Percentiles rank a stretch among this genome's conserved stretches.
Evolutionary conservation across 2,113 vertebrate genomes (phyloP).

Genomic region (Pomatorhinus ruficollis): DNA sequence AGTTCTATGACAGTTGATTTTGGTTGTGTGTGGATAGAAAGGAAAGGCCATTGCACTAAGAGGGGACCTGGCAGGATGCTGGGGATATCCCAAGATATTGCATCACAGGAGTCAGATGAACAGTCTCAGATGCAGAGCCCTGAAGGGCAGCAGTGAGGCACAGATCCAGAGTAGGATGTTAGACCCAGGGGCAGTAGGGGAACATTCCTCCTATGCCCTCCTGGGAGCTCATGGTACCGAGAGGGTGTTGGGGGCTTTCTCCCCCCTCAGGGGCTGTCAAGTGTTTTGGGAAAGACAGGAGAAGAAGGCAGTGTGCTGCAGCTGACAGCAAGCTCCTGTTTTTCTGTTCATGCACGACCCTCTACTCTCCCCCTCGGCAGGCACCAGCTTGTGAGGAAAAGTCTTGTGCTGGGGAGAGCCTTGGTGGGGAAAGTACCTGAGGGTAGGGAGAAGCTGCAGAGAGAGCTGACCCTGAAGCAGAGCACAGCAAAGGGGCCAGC

Average conservation of each 20-base stretch:
- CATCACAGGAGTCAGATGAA: neutral
- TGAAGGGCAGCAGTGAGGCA: accelerated
- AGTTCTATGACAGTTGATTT: too few relatives aligned
- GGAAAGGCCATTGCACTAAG: neutral
- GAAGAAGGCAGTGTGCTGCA: neutral
- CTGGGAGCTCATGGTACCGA: accelerated
- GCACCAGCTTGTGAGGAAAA: neutral
- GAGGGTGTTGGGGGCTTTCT: accelerated
- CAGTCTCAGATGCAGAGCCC: accelerated
- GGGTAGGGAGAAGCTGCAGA: neutral
- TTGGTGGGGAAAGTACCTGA: neutral
- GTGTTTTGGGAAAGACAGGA: neutral
- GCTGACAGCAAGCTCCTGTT: neutral
- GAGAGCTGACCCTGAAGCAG: neutral
- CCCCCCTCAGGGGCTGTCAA: neutral
- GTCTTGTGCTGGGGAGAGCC: neutral
- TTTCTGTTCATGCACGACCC: accelerated
- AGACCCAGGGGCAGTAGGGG: too few relatives aligned
- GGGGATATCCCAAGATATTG: neutral
- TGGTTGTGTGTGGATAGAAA: accelerated
- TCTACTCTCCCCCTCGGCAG: neutral
- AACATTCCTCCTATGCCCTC: accelerated
- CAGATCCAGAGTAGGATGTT: accelerated
- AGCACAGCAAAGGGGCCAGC: neutral
- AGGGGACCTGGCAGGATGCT: too few relatives aligned